Evolutionary conservation across 2,797 vertebrate genomes (phyloP).

Genomic region (Artibeus lituratus): DNA sequence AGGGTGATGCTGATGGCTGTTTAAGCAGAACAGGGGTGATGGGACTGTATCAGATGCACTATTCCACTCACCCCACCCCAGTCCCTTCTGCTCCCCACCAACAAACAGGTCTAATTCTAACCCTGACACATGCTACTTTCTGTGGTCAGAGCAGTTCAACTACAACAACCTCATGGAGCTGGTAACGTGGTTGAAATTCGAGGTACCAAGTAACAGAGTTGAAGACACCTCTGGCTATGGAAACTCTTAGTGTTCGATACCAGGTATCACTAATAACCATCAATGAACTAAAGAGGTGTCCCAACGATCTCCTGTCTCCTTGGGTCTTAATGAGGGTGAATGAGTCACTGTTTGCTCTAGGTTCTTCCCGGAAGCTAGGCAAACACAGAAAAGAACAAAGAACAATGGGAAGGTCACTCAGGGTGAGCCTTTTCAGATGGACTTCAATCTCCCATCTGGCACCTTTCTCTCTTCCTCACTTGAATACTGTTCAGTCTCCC

Average conservation of each 20-base stretch:
- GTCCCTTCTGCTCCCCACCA: not conserved
- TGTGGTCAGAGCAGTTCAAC: not conserved
- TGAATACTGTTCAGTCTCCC: not conserved
- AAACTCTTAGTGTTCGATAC: not conserved
- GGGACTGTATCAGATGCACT: not conserved
- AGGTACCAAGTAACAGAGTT: not conserved
- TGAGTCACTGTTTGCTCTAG: constrained; percentile 36
- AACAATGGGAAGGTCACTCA: not conserved
- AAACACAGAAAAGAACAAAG: constrained; percentile 12
- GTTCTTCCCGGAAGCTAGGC: constrained; percentile 7
- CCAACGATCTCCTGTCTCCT: not conserved
- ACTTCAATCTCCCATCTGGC: not conserved
- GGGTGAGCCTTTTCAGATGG: not conserved
- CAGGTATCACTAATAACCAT: not conserved
- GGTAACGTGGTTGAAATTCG: not conserved
- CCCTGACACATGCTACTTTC: not conserved
- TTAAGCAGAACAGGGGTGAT: not conserved
- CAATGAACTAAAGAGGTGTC: constrained; percentile 17
- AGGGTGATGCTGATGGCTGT: not conserved
- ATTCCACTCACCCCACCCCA: accelerated
- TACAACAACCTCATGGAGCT: not conserved
- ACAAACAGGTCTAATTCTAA: not conserved
- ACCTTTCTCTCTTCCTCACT: not conserved
- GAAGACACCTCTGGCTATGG: not conserved
- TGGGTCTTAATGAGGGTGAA: not conserved